A percentile compares a stretch with the other conserved stretches of the same genome.
Conservation (phyloP, 2,797 vertebrate genomes). For the Acridotheres tristis region DNA sequence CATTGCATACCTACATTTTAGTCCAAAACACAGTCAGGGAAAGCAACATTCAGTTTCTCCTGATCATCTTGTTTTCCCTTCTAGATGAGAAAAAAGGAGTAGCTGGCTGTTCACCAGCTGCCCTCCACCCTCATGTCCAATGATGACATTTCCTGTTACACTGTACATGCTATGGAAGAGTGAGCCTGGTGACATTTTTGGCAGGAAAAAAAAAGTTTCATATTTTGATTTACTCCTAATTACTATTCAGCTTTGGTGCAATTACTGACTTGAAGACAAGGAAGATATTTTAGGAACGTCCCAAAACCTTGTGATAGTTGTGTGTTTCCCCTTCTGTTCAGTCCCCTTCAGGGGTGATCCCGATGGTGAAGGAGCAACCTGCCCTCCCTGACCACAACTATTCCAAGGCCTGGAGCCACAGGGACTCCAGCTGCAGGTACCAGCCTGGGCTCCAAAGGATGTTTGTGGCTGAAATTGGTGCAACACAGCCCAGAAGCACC, state of each 20-base stretch:
- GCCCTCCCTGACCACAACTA: background rate
- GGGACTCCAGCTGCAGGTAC: background rate
- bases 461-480: background rate
- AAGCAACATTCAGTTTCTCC: background rate
- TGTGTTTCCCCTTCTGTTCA: background rate
- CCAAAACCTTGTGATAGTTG: background rate
- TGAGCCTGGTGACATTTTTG: background rate
- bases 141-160: constrained; percentile 50
- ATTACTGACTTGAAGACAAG: background rate
- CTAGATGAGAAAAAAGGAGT: background rate
- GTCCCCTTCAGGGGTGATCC: background rate
- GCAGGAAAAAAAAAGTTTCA: background rate
- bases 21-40: background rate
- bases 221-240: background rate
- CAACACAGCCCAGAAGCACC: background rate
- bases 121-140: constrained; percentile 42
- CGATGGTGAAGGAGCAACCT: background rate
- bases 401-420: background rate
- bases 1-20: background rate
- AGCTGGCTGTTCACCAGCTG: background rate
- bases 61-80: background rate
- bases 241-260: background rate
- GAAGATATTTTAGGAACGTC: background rate
- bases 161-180: constrained; percentile 26
- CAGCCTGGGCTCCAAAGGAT: background rate